Base-by-base conservation (phyloP, 2,888 invertebrate species). In the Theristus sp. region DNA sequence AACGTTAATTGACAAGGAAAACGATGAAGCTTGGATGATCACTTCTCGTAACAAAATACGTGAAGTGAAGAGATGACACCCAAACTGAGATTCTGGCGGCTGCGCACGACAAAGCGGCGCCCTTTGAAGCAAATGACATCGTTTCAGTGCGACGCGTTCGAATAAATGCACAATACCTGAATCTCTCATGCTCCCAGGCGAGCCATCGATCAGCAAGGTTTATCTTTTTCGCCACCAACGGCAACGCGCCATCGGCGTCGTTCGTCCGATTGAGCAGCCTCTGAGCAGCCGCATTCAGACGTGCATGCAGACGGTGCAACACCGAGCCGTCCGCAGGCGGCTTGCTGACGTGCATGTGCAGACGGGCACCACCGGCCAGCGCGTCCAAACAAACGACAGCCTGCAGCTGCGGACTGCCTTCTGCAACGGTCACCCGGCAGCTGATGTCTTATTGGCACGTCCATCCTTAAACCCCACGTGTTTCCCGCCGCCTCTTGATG, bases 121-220 rank as follows among this genome's bases (percentile, higher is more conserved):
- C n/a, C n/a, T n/a, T n/a, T n/a, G n/a, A n/a, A n/a, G n/a, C n/a
- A n/a, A n/a, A n/a, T n/a, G n/a, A n/a, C n/a, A n/a, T n/a, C n/a
- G n/a, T n/a, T n/a, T n/a, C n/a, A n/a, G n/a, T n/a, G n/a, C n/a
- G n/a, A n/a, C n/a, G n/a, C n/a, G n/a, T n/a, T n/a, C n/a, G n/a
- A n/a, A n/a, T n/a, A n/a, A n/a, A n/a, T n/a, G n/a, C n/a, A n/a
- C n/a, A n/a, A n/a, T n/a, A n/a, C n/a, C n/a, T 38, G 38, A 87
- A 96, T 66, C 89, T 79, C 76, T 98, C 96, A 72, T 98, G 96
- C 71, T 94, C 93, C 96, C 96, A 98, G 87, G 30, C 31, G 30
- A 93, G 76, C 60, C 84, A 81, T 66, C 88, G 87, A 59, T 93
- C 90, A 0, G 89, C 90, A 60, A 96, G 78, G 79, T 93, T 93